Evolutionary conservation across 2,888 invertebrate genomes (phyloP).

Genomic region (Drosophila emarginata): DNA sequence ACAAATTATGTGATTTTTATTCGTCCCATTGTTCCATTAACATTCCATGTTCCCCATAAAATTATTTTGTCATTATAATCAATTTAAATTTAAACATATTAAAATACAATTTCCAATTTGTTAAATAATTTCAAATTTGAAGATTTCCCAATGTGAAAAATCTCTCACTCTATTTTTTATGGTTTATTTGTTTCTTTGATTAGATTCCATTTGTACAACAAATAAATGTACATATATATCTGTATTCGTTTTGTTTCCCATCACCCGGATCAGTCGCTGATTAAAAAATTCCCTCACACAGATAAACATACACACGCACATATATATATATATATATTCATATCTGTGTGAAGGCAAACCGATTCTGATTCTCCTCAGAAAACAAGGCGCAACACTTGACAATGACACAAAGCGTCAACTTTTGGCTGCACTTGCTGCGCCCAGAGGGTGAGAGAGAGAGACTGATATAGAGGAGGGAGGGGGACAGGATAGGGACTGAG

Average conservation of each 20-base stretch:
- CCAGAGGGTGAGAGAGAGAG: conserved; percentile 32
- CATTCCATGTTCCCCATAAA: too few species aligned
- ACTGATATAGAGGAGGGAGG: background rate
- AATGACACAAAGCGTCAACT: conserved; percentile 74
- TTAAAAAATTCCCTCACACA: conserved; percentile 15
- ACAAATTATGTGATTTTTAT: too few species aligned
- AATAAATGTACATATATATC: too few species aligned
- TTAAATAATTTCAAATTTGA: too few species aligned
- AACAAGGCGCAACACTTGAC: conserved; percentile 67
- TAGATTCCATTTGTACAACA: conserved; percentile 1
- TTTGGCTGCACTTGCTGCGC: conserved; percentile 73
- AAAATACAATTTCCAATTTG: too few species aligned
- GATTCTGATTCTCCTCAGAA: conserved; percentile 27
- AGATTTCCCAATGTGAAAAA: too few species aligned
- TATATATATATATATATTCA: background rate
- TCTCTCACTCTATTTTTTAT: too few species aligned
- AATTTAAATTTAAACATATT: too few species aligned
- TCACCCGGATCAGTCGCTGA: conserved; percentile 9
- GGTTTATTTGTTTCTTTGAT: background rate
- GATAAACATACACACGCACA: conserved; percentile 10
- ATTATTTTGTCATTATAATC: too few species aligned
- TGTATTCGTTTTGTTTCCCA: conserved; percentile 22
- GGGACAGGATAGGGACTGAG: background rate
- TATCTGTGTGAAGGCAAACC: background rate
- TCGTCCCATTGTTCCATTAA: too few species aligned